These are phyloP conservation scores for Podabrus alpinus DNA, from an alignment of 2,888 invertebrate species.

Conservation along the genomic window DNA sequence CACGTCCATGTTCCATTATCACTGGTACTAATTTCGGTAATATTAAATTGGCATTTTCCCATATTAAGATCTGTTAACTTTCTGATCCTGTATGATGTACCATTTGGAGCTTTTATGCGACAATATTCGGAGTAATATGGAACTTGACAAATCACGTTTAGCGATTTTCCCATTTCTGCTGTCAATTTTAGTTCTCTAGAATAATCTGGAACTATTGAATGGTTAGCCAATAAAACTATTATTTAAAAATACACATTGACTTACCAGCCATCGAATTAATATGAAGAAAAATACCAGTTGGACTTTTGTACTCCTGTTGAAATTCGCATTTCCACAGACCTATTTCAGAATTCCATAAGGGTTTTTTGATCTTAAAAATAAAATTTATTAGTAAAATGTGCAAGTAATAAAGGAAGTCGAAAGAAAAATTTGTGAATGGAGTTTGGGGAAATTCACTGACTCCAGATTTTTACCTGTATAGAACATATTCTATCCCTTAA, in stretches of 20 bases:
- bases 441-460: not conserved
- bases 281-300: slow-evolving; percentile 7
- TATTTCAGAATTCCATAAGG: slow-evolving; percentile 24
- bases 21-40: not conserved
- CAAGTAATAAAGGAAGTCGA: too few species aligned
- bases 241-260: not conserved
- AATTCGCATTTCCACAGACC: slow-evolving; percentile 33
- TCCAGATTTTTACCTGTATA: slow-evolving; percentile 23
- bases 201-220: slow-evolving; percentile 9
- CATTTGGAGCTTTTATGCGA: slow-evolving; percentile 22
- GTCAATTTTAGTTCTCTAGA: slow-evolving; percentile 7
- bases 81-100: slow-evolving; percentile 16
- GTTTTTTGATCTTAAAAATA: slow-evolving; percentile 28
- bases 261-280: slow-evolving; percentile 13
- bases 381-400: too few species aligned
- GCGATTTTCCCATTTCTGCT: slow-evolving; percentile 3
- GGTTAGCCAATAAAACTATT: not conserved
- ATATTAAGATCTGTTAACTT: slow-evolving; percentile 3
- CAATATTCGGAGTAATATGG: slow-evolving; percentile 26
- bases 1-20: slow-evolving; percentile 33
- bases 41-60: slow-evolving; percentile 16
- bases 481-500: slow-evolving; percentile 24
- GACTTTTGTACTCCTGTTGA: not conserved
- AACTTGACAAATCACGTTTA: slow-evolving; percentile 25
- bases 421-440: too few species aligned